A percentile compares a stretch with the other conserved stretches of the same genome.
Evolutionary conservation across 2,113 vertebrate species (phyloP).

Genomic region (Electrona antarctica): DNA sequence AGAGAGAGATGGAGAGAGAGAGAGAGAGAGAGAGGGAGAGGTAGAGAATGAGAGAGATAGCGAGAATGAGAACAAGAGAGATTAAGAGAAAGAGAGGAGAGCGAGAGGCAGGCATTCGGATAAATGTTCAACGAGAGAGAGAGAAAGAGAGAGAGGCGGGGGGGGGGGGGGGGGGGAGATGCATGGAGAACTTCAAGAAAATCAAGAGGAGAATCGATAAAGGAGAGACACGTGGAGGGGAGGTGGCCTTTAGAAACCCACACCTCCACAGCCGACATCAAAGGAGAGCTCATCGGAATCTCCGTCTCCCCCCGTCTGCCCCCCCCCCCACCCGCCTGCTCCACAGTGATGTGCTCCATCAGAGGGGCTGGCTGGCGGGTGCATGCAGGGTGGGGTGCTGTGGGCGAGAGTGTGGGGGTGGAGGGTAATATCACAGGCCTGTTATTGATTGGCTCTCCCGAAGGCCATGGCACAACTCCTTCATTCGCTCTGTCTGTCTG

Average conservation of each 20-base stretch:
- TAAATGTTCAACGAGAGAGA: neutral
- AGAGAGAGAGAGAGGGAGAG: no score
- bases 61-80: neutral
- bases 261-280: conserved; percentile 56
- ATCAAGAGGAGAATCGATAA: conserved; percentile 62
- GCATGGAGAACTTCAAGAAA: conserved; percentile 4
- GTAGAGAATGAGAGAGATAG: neutral
- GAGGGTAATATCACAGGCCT: conserved; percentile 61
- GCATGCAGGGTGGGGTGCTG: no score
- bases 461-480: conserved; percentile 43
- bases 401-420: neutral
- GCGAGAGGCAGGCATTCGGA: neutral
- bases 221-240: neutral
- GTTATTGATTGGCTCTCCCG: conserved; percentile 64
- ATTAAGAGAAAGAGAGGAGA: neutral
- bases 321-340: conserved; percentile 30
- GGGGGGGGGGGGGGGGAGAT: neutral
- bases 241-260: conserved; percentile 64
- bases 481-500: conserved; percentile 46
- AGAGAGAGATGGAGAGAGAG: no score
- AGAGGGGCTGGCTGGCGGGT: conserved; percentile 34
- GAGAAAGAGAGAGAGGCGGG: neutral
- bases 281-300: conserved; percentile 73
- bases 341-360: conserved; percentile 55
- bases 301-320: neutral